phyloP scores from a whole-genome alignment of 2,888 invertebrate genomes.

The Embidobia sp. region DNA sequence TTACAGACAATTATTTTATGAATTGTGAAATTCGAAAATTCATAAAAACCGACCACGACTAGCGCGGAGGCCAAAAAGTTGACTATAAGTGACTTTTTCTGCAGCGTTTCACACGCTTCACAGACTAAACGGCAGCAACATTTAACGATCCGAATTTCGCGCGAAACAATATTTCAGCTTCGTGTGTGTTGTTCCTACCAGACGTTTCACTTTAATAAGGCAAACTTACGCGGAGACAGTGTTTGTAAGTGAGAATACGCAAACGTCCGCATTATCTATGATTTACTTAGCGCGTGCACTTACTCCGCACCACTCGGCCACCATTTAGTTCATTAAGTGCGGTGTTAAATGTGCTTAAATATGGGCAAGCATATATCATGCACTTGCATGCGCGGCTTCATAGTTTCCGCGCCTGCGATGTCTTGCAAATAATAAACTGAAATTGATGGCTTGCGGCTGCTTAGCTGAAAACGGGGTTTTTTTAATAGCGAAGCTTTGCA shows the following conservation, averaged over 20 bases:
- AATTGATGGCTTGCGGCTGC: slow-evolving; percentile 15
- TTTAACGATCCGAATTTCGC: too few relatives aligned
- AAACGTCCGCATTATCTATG: slow-evolving; percentile 64
- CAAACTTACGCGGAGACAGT: slow-evolving; percentile 44
- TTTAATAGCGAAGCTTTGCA: too few relatives aligned
- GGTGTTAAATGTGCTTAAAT: slow-evolving; percentile 57
- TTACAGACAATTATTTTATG: too few relatives aligned
- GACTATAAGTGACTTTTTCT: too few relatives aligned
- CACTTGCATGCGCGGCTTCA: slow-evolving; percentile 18
- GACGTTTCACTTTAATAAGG: slow-evolving; percentile 60
- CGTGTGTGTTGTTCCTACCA: slow-evolving; percentile 21
- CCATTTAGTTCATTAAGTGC: slow-evolving; percentile 64
- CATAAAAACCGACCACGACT: too few relatives aligned
- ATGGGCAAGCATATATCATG: slow-evolving; percentile 34
- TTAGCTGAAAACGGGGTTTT: neutral
- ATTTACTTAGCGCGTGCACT: slow-evolving; percentile 60
- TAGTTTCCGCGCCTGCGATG: slow-evolving; percentile 12
- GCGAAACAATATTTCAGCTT: slow-evolving; percentile 12
- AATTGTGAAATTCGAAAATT: too few relatives aligned
- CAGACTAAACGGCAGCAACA: too few relatives aligned
- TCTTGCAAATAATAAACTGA: slow-evolving; percentile 16
- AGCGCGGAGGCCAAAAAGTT: too few relatives aligned
- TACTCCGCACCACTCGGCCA: slow-evolving; percentile 49
- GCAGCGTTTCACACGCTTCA: too few relatives aligned
- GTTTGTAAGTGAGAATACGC: slow-evolving; percentile 61